Evolutionary conservation across 2,797 vertebrate species (phyloP).

Genomic region (Pseudochaenichthys georgianus): DNA sequence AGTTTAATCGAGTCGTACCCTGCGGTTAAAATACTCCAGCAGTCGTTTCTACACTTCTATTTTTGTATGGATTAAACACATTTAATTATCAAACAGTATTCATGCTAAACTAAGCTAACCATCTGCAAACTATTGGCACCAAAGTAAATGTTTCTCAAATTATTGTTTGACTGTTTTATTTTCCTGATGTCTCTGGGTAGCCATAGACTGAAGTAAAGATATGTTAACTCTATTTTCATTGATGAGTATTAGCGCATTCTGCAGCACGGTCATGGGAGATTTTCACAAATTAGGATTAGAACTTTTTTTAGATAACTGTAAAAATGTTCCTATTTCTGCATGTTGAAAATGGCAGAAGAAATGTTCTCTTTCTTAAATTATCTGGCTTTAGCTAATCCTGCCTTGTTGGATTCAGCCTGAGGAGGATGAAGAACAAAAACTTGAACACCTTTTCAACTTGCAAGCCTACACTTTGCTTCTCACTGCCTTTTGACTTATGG

Average conservation of each 20-base stretch:
- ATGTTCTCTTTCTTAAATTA: conserved; percentile 14
- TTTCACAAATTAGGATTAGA: background rate
- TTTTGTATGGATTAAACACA: no score
- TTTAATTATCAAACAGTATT: no score
- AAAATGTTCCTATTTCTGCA: background rate
- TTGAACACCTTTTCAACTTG: conserved; percentile 29
- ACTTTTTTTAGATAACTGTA: background rate
- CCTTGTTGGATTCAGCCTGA: conserved; percentile 23
- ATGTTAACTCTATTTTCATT: background rate
- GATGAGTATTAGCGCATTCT: background rate
- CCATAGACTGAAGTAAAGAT: background rate
- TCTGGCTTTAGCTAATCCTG: conserved; percentile 8
- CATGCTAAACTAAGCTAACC: conserved; percentile 1
- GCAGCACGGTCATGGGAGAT: no score
- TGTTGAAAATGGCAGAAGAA: background rate
- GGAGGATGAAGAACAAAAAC: conserved; percentile 29
- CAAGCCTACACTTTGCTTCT: conserved; percentile 40
- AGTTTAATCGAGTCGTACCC: no score
- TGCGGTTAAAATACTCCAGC: no score
- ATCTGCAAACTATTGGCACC: background rate
- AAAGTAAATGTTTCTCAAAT: background rate
- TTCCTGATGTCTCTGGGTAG: background rate
- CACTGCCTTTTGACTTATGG: conserved; percentile 37
- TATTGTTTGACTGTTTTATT: background rate
- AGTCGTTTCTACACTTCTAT: no score